These are phyloP conservation scores for Catharus minimus DNA, from an alignment of 2,113 vertebrate genomes.

Conservation along the genomic window DNA sequence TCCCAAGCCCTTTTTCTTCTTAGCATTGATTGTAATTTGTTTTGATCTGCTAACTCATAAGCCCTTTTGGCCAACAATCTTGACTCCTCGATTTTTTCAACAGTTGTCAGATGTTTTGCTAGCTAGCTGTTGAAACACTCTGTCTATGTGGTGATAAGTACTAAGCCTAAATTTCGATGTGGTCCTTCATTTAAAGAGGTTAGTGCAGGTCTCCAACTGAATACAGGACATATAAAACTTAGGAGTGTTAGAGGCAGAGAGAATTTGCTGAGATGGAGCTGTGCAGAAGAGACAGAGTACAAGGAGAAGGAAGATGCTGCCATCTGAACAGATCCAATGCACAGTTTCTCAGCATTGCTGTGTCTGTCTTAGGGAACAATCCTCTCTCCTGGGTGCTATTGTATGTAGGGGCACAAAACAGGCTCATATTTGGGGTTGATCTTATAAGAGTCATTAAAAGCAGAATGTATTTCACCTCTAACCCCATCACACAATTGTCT, in stretches of 20 bases:
- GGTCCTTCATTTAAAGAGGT: neutral
- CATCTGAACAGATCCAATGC: neutral
- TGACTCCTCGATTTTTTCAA: neutral
- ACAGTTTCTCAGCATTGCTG: neutral
- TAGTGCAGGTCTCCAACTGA: neutral
- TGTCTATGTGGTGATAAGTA: neutral
- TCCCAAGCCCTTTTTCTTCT: constrained; percentile 23
- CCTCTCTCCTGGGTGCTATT: neutral
- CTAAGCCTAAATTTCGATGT: neutral
- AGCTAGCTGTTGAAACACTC: neutral
- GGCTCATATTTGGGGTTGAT: neutral
- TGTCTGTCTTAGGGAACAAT: neutral
- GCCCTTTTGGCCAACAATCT: neutral
- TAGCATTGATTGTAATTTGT: constrained; percentile 1
- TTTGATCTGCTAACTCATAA: constrained; percentile 12
- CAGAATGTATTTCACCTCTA: neutral
- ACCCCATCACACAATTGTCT: neutral
- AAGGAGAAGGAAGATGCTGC: neutral
- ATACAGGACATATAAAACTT: neutral
- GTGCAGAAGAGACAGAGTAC: neutral
- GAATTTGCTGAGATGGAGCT: neutral
- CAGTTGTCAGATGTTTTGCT: neutral
- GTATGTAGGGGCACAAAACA: accelerated
- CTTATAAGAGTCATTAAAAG: neutral
- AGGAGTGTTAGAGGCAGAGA: neutral